Evolutionary conservation across 2,797 vertebrate species (phyloP).

Genomic region (Aotus griseimembra): DNA sequence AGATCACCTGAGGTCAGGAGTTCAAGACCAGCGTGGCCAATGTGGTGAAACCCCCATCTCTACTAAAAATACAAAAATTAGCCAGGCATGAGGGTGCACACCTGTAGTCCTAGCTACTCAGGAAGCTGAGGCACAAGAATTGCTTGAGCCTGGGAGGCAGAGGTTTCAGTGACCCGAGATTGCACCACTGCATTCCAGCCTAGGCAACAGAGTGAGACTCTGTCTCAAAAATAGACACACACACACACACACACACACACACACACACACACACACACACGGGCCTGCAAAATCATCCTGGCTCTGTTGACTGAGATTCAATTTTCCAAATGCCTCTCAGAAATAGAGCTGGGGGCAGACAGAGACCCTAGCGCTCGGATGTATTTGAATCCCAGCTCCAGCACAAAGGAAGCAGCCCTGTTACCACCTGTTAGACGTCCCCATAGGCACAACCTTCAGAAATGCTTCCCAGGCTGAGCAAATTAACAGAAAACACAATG

Average conservation of each 20-base stretch:
- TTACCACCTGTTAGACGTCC: accelerated
- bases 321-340: not conserved
- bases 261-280: too few relatives aligned
- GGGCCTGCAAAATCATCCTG: not conserved
- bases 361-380: accelerated
- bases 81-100: not conserved
- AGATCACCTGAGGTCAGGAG: not conserved
- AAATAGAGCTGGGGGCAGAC: not conserved
- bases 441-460: not conserved
- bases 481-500: not conserved
- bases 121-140: not conserved
- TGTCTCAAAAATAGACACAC: too few relatives aligned
- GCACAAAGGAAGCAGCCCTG: not conserved
- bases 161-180: not conserved
- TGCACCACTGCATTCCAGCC: too few relatives aligned
- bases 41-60: not conserved
- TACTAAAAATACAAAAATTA: not conserved
- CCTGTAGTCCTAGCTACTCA: too few relatives aligned
- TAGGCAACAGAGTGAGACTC: too few relatives aligned
- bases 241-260: not conserved
- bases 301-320: not conserved
- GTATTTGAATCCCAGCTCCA: not conserved
- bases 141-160: not conserved
- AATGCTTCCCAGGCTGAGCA: not conserved
- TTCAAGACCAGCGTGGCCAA: not conserved